phyloP scores from a whole-genome alignment of 2,113 vertebrate genomes.

The Neotoma lepida region DNA sequence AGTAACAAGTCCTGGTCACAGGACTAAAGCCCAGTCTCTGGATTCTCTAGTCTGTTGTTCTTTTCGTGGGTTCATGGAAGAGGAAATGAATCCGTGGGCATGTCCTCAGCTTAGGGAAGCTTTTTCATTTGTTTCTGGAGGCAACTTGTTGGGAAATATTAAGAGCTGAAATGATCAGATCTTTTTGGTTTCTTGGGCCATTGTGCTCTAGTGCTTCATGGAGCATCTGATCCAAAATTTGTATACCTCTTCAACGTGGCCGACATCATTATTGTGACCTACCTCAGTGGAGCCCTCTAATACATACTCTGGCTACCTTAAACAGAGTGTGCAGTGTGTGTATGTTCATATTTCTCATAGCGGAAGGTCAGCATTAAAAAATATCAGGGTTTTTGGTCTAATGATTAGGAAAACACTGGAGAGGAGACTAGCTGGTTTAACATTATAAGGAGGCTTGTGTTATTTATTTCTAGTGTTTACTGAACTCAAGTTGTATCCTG shows the following conservation, averaged over 20 bases:
- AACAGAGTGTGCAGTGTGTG: neutral
- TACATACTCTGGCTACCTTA: neutral
- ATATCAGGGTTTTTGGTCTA: neutral
- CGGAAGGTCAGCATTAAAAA: slow-evolving; percentile 39
- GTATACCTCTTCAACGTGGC: neutral
- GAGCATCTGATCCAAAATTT: slow-evolving; percentile 48
- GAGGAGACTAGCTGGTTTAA: slow-evolving; percentile 33
- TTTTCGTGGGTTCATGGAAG: slow-evolving; percentile 20
- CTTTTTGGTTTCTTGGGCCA: neutral
- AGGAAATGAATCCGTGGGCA: neutral
- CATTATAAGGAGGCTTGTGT: neutral
- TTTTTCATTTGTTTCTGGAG: slow-evolving; percentile 41
- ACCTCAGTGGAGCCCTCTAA: neutral
- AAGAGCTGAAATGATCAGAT: slow-evolving; percentile 16
- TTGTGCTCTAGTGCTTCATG: neutral
- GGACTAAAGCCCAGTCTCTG: slow-evolving; percentile 19
- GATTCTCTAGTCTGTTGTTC: neutral
- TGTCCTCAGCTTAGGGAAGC: slow-evolving; percentile 10
- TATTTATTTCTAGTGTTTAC: slow-evolving; percentile 55
- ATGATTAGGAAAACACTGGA: slow-evolving; percentile 44
- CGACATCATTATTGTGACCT: slow-evolving; percentile 52
- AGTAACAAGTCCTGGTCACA: neutral
- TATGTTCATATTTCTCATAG: slow-evolving; percentile 54
- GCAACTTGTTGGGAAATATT: neutral
- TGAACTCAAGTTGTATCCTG: neutral